Evolutionary conservation across 2,888 invertebrate genomes (phyloP).

Genomic region (Phalera bucephala): DNA sequence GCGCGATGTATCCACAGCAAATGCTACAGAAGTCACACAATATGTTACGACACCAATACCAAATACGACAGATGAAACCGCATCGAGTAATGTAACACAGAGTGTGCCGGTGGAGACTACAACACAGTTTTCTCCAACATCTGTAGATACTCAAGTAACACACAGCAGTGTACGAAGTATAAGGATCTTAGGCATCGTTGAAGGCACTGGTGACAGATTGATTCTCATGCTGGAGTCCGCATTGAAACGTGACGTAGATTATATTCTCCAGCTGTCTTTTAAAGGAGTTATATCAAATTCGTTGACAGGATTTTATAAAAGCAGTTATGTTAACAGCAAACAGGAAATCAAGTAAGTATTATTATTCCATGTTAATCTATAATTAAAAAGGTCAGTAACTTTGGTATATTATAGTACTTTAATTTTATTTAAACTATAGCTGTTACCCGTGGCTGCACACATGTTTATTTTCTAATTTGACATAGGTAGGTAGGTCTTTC

Average conservation of each 20-base stretch:
- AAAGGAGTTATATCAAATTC: conserved; percentile 82
- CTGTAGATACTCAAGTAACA: conserved; percentile 58
- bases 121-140: conserved; percentile 10
- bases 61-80: conserved; percentile 16
- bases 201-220: conserved; percentile 62
- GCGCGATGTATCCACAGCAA: conserved; percentile 34
- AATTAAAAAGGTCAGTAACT: no score
- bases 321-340: conserved; percentile 80
- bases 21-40: conserved; percentile 12
- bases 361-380: no score
- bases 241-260: conserved; percentile 74
- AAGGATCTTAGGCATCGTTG: conserved; percentile 51
- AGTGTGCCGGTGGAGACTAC: conserved; percentile 16
- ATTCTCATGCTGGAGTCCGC: conserved; percentile 55
- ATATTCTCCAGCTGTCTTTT: conserved; percentile 81
- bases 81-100: neutral
- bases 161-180: conserved; percentile 64
- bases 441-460: no score
- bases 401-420: no score
- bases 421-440: no score
- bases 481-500: no score
- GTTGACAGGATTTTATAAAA: conserved; percentile 86
- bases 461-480: no score
- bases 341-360: conserved; percentile 68
- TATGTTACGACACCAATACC: conserved; percentile 11